phyloP scores from a whole-genome alignment of 1,140 invertebrate genomes.

The Apis mellifera region Amel_HAv3.1 CM009944.2:6977001-6977500 shows the following conservation, averaged over 20 bases:
- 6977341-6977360: conserved; percentile 1
- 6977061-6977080: too few species aligned
- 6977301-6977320: conserved; percentile 37
- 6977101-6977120: conserved; percentile 23
- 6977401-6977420: background rate
- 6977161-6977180: conserved; percentile 56
- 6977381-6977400: background rate
- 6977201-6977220: conserved; percentile 62
- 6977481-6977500: background rate
- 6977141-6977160: conserved; percentile 26
- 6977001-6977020: background rate
- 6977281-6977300: conserved; percentile 53
- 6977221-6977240: conserved; percentile 48
- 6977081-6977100: too few species aligned
- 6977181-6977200: conserved; percentile 50
- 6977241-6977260: conserved; percentile 69
- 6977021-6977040: too few species aligned
- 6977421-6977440: too few species aligned
- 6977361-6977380: too few species aligned
- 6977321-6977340: background rate
- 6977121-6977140: conserved; percentile 35
- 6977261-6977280: conserved; percentile 65
- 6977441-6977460: background rate
- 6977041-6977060: too few species aligned
- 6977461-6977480: background rate